phyloP scores from a whole-genome alignment of 2,888 invertebrate species.

The Trachelus stipa region DNA sequence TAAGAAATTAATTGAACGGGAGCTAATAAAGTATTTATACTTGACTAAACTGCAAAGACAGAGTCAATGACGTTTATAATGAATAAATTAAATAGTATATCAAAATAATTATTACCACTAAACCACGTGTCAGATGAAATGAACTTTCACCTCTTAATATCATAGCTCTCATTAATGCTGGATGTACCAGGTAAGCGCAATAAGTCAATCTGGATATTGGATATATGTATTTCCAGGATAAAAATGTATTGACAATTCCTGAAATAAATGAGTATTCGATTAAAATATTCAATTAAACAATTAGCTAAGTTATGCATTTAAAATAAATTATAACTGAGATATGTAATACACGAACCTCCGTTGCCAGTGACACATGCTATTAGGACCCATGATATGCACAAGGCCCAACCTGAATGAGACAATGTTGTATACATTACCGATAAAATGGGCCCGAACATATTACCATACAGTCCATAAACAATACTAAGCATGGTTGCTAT shows the following conservation, averaged over 20 bases:
- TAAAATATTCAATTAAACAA: slow-evolving; percentile 10
- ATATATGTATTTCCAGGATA: slow-evolving; percentile 67
- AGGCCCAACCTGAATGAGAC: slow-evolving; percentile 67
- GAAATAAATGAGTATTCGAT: slow-evolving; percentile 25
- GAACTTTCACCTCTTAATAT: slow-evolving; percentile 68
- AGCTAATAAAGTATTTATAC: too few relatives aligned
- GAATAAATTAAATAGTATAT: not conserved
- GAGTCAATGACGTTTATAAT: not conserved
- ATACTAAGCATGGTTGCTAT: slow-evolving; percentile 50
- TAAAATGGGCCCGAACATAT: slow-evolving; percentile 45
- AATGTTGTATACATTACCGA: slow-evolving; percentile 63
- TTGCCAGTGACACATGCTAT: slow-evolving; percentile 66
- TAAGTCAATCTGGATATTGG: slow-evolving; percentile 71
- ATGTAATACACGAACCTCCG: slow-evolving; percentile 53
- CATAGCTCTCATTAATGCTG: slow-evolving; percentile 66
- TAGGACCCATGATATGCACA: slow-evolving; percentile 66
- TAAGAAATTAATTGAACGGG: not conserved
- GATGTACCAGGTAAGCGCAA: slow-evolving; percentile 70
- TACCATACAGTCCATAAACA: slow-evolving; percentile 60
- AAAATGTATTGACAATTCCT: slow-evolving; percentile 66
- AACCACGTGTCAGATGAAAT: slow-evolving; percentile 66
- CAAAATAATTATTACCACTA: slow-evolving; percentile 65
- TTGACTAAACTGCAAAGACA: too few relatives aligned
- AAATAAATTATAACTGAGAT: not conserved
- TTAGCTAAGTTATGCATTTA: not conserved